Evolutionary conservation across 2,888 invertebrate genomes (phyloP).

Genomic region (Caenorhabditis sp.): DNA sequence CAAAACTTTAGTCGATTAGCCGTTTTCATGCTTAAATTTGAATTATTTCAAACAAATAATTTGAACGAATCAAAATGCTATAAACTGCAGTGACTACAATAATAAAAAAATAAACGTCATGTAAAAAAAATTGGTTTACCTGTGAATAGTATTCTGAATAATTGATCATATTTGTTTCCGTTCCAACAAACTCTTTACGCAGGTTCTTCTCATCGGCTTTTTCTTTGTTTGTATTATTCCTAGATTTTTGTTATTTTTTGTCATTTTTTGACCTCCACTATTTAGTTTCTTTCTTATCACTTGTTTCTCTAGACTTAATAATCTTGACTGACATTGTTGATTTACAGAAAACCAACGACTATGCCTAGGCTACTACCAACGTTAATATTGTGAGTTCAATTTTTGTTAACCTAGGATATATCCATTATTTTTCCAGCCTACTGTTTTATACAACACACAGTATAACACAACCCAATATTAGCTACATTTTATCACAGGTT

Average conservation of each 20-base stretch:
- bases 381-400: not conserved
- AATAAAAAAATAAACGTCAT: not conserved
- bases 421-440: not conserved
- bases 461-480: not conserved
- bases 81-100: not conserved
- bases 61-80: not conserved
- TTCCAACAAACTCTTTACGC: slow-evolving; percentile 19
- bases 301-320: not conserved
- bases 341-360: not conserved
- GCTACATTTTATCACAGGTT: not conserved
- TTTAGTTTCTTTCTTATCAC: not conserved
- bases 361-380: not conserved
- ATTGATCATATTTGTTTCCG: slow-evolving; percentile 43
- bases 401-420: not conserved
- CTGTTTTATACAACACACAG: not conserved
- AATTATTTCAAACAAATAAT: not conserved
- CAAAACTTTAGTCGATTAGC: not conserved
- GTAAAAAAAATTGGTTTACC: not conserved
- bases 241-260: slow-evolving; percentile 1
- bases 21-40: not conserved
- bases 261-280: not conserved
- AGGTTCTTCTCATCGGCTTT: slow-evolving; percentile 1
- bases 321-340: not conserved
- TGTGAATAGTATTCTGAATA: slow-evolving; percentile 14
- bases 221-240: not conserved